Evolutionary conservation across 2,888 invertebrate species (phyloP).

Genomic region (Pyrgus malvae): DNA sequence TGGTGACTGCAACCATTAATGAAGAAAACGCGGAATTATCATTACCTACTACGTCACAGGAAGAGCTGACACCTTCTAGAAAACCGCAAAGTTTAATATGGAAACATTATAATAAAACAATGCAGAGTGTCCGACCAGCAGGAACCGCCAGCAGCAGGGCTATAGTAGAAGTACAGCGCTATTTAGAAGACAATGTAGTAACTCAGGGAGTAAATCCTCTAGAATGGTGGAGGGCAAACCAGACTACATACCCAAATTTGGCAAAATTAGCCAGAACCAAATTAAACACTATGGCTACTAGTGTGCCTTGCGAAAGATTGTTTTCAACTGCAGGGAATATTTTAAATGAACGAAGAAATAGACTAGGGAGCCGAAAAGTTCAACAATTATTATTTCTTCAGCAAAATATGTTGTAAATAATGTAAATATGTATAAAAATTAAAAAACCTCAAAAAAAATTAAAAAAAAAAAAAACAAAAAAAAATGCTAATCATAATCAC

Average conservation of each 20-base stretch:
- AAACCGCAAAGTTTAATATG: conserved; percentile 1
- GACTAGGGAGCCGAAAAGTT: conserved; percentile 19
- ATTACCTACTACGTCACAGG: not conserved
- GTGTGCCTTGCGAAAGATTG: conserved; percentile 24
- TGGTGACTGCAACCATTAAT: not conserved
- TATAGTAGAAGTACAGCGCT: conserved; percentile 6
- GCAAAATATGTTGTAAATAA: no score
- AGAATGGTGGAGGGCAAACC: conserved; percentile 8
- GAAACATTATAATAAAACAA: conserved; percentile 11
- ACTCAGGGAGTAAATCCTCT: conserved; percentile 1
- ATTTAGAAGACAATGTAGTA: conserved; percentile 12
- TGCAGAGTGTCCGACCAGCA: conserved; percentile 6
- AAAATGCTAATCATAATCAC: no score
- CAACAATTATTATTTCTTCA: not conserved
- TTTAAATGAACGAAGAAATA: conserved; percentile 13
- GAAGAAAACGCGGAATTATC: not conserved
- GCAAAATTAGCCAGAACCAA: conserved; percentile 12
- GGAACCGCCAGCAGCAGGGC: conserved; percentile 6
- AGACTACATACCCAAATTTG: conserved; percentile 12
- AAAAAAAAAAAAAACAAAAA: not conserved
- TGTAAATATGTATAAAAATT: not conserved
- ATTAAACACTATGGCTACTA: conserved; percentile 14
- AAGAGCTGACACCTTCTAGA: not conserved
- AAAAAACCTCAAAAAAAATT: not conserved
- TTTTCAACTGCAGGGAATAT: conserved; percentile 27